Base-by-base conservation (phyloP, 2,888 invertebrate genomes). In the Drosophila stalkeri region DNA sequence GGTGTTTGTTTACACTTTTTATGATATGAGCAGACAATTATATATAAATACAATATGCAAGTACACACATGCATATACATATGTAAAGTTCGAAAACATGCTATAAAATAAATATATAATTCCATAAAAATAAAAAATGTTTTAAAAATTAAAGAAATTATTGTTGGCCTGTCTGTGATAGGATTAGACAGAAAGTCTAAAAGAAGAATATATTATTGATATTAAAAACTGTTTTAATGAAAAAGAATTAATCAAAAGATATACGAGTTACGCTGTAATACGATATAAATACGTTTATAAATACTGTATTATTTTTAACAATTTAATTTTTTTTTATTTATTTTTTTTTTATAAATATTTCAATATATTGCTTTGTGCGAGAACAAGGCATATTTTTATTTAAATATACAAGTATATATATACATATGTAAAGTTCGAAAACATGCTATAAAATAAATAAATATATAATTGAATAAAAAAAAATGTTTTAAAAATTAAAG, bases 1-100 rank as follows among this genome's bases (percentile, higher is more conserved):
- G 89, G 87, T 86, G 85, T 81, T 78, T 84, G 81, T 77, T 89
- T 84, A 86, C 83, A 73, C 31, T 62, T 61, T 59, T 39, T 46
- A 41, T 47, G n/a, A 46, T 52, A 63, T 31, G 20, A 11, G n/a
- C 23, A 41, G 5, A 31, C 20, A 39, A 16, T 46, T n/a, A 62
- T 14, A 33, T n/a, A 37, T 37, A 4, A 0, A 27, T 5, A 27
- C 5, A 2, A 5, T 23, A 46, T 46, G 35, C 20, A 41, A n/a
- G n/a, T 43, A 60, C 20, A 11, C 46, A 20, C 2, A 11, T 9
- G 59, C 31, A 31, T 31, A n/a, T 23, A n/a, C 11, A 31, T 2
- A 31, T 49, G 3, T 43, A 35, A n/a, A n/a, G n/a, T n/a, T n/a
- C n/a, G n/a, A n/a, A n/a, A 18, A 41, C 23, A 57, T 16, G 1